Evolutionary conservation across 2,797 vertebrate genomes (phyloP).

Genomic region (Parauchenoglanis punctatus): DNA sequence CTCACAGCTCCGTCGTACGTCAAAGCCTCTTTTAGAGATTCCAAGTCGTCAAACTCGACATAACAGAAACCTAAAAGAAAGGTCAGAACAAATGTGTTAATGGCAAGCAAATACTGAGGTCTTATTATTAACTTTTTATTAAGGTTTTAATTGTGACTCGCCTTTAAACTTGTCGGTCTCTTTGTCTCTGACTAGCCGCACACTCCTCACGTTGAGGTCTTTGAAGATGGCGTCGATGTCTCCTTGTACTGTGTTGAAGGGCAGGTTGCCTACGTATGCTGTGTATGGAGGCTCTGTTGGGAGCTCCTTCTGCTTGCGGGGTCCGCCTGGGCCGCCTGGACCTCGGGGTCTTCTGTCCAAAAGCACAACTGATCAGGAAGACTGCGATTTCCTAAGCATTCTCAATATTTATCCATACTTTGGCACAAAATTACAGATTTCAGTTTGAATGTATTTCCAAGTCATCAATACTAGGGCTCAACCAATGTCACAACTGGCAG

Average conservation of each 20-base stretch:
- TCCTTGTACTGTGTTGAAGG: constrained; percentile 96
- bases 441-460: background rate
- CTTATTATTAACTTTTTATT: background rate
- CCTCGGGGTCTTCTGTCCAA: constrained; percentile 53
- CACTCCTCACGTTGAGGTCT: constrained; percentile 90
- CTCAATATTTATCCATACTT: background rate
- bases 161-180: constrained; percentile 99
- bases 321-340: constrained; percentile 76
- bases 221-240: constrained; percentile 98
- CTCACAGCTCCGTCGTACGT: constrained; percentile 95
- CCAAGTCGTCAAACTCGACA: constrained; percentile 97
- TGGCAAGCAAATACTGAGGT: background rate
- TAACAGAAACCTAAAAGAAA: constrained; percentile 92
- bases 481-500: too few species aligned
- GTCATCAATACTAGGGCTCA: background rate
- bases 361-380: constrained; percentile 28
- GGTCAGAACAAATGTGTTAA: background rate
- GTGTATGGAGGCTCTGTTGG: constrained; percentile 95
- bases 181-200: constrained; percentile 97
- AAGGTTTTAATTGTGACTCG: constrained; percentile 52
- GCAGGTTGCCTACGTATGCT: constrained; percentile 96
- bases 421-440: background rate
- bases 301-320: constrained; percentile 93
- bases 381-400: background rate
- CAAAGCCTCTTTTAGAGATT: constrained; percentile 96